Percentiles rank a stretch among this genome's conserved stretches.
phyloP scores from a whole-genome alignment of 1,140 invertebrate species.

The Gryllus bimaculatus region DNA sequence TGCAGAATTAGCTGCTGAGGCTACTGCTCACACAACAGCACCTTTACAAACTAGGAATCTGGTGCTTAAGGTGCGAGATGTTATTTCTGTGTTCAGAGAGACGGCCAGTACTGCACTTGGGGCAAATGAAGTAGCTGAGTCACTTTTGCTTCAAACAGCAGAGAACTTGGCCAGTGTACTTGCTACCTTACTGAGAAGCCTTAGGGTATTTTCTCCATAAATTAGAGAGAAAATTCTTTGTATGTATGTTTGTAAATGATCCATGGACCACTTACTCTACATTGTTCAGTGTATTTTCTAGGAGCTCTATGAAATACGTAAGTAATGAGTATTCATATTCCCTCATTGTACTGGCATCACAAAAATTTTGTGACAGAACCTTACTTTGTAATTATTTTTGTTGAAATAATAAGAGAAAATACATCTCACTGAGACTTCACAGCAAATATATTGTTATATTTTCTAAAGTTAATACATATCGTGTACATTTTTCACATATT shows the following conservation, averaged over 20 bases:
- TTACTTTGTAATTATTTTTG: not conserved
- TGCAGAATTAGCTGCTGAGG: conserved; percentile 55
- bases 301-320: not conserved
- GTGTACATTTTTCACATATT: not conserved
- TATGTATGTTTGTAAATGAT: not conserved
- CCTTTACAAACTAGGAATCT: conserved; percentile 68
- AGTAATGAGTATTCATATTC: too few relatives aligned
- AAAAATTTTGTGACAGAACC: not conserved
- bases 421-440: too few relatives aligned
- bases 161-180: conserved; percentile 71
- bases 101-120: conserved; percentile 43
- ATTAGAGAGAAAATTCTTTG: not conserved
- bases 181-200: conserved; percentile 65
- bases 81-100: conserved; percentile 61
- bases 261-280: not conserved
- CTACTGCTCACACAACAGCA: conserved; percentile 62
- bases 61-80: conserved; percentile 67
- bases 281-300: not conserved
- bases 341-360: not conserved
- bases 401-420: not conserved
- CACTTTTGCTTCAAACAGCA: conserved; percentile 53
- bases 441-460: too few relatives aligned
- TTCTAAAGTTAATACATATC: not conserved
- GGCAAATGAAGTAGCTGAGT: conserved; percentile 40
- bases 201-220: conserved; percentile 68